Percentiles rank a stretch among this genome's conserved stretches.
These are phyloP conservation scores for Epinephelus moara DNA, from an alignment of 2,113 vertebrate species.

Conservation along the genomic window DNA sequence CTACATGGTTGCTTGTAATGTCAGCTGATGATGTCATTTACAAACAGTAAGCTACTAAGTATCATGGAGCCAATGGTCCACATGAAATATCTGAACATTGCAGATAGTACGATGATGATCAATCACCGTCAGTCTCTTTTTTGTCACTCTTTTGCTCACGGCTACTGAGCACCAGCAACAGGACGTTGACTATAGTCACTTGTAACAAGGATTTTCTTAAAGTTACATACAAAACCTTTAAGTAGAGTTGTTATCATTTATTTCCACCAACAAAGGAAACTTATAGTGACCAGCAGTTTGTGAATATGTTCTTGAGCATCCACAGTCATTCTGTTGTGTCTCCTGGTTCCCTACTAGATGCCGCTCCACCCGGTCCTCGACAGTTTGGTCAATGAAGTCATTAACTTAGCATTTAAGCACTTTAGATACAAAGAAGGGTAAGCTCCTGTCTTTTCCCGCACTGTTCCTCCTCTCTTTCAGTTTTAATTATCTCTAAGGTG, in stretches of 20 bases:
- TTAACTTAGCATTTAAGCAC: slow-evolving; percentile 98
- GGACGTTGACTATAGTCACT: too few relatives aligned
- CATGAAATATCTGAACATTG: too few relatives aligned
- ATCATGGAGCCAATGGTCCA: too few relatives aligned
- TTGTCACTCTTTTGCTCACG: too few relatives aligned
- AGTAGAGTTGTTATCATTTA: neutral
- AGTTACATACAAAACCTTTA: neutral
- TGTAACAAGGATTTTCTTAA: too few relatives aligned
- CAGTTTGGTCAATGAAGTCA: slow-evolving; percentile 95
- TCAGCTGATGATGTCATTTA: too few relatives aligned
- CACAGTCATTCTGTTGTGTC: slow-evolving; percentile 17
- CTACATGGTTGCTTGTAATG: too few relatives aligned
- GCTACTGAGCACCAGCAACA: too few relatives aligned
- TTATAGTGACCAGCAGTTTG: neutral
- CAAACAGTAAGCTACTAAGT: too few relatives aligned
- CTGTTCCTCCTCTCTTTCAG: neutral
- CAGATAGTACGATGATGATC: too few relatives aligned
- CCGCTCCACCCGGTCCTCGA: slow-evolving; percentile 96
- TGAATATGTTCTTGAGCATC: neutral
- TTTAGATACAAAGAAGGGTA: slow-evolving; percentile 99
- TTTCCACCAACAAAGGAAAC: neutral
- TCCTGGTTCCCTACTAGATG: slow-evolving; percentile 86
- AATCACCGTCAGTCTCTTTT: too few relatives aligned
- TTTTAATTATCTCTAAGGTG: neutral
- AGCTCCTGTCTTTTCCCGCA: slow-evolving; percentile 46